Conservation (phyloP, 2,113 vertebrate species). For the Lutjanus erythropterus region DNA sequence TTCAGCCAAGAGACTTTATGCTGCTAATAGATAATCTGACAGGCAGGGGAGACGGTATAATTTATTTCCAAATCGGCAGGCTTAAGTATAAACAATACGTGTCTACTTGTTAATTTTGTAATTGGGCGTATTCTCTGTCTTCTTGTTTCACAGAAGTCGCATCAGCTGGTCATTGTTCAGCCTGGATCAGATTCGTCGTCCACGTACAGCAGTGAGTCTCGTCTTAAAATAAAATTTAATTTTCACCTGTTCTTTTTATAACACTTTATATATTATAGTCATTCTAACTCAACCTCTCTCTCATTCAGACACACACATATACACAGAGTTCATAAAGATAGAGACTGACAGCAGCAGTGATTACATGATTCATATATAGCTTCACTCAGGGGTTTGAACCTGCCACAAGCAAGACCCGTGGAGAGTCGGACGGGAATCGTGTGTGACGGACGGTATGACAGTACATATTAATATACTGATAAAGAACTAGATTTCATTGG, state of each 20-base stretch:
- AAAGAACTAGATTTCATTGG: background rate
- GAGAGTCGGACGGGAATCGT: background rate
- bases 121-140: background rate
- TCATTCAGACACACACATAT: background rate
- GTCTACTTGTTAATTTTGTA: background rate
- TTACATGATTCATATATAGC: slow-evolving; percentile 43
- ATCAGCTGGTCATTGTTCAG: slow-evolving; percentile 81
- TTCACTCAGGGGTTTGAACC: background rate
- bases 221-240: slow-evolving; percentile 33
- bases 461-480: background rate
- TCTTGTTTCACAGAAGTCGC: slow-evolving; percentile 59
- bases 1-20: background rate
- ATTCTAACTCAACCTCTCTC: background rate
- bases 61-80: background rate
- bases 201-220: slow-evolving; percentile 75
- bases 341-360: slow-evolving; percentile 8
- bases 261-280: background rate
- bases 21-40: slow-evolving; percentile 4
- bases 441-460: background rate
- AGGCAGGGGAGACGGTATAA: background rate
- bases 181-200: slow-evolving; percentile 60
- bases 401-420: background rate
- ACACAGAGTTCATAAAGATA: slow-evolving; percentile 9
- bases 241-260: background rate
- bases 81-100: background rate